A percentile compares a stretch with the other conserved stretches of the same genome.
Evolutionary conservation across 2,113 vertebrate species (phyloP).

Genomic region (Datnioides undecimradiatus): DNA sequence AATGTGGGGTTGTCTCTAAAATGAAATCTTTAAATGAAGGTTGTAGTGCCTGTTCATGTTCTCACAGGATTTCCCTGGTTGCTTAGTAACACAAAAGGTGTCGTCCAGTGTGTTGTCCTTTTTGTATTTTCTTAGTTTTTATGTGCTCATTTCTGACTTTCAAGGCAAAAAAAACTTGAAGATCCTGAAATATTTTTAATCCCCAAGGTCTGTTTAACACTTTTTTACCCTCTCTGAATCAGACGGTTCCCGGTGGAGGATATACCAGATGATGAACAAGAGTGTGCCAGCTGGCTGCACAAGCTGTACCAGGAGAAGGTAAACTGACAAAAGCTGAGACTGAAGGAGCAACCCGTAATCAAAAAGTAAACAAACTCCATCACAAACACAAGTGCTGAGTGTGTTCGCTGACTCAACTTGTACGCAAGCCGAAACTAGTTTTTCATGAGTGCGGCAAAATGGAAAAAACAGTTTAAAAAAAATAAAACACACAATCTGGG

Average conservation of each 20-base stretch:
- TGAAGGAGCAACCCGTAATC: not conserved
- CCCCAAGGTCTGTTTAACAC: not conserved
- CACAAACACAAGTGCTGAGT: not conserved
- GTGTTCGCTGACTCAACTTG: not conserved
- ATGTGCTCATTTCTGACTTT: not conserved
- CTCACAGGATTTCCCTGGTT: not conserved
- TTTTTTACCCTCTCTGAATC: constrained; percentile 14
- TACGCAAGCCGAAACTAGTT: not conserved
- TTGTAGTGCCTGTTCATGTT: no score
- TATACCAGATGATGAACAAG: constrained; percentile 92
- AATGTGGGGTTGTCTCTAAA: no score
- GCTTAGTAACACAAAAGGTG: not conserved
- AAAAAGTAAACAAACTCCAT: not conserved
- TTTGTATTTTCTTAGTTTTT: not conserved
- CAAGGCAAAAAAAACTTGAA: not conserved
- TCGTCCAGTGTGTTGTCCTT: not conserved
- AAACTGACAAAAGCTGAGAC: not conserved
- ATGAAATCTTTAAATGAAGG: no score
- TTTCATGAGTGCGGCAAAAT: not conserved
- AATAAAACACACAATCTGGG: not conserved
- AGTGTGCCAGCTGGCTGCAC: constrained; percentile 95
- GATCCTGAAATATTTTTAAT: not conserved
- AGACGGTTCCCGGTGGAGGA: constrained; percentile 95
- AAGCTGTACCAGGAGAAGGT: constrained; percentile 99
- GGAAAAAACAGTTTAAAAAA: not conserved